Base-by-base conservation (phyloP, 2,113 vertebrate genomes). In the Eidolon helvum region DNA sequence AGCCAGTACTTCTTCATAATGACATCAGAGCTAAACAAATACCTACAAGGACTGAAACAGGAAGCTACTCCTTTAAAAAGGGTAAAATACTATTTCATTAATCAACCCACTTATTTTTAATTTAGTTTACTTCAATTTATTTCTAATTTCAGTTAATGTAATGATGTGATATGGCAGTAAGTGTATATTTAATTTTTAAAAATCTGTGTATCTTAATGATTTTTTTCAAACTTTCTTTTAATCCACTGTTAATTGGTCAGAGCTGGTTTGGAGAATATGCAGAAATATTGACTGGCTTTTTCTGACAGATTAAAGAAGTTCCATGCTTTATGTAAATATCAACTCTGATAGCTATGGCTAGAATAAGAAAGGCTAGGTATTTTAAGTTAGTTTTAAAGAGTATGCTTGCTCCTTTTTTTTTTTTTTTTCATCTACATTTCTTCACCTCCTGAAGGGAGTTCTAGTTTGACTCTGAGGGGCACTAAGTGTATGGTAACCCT, bases 401-500 rank as follows among this genome's bases (percentile, higher is more conserved):
- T 33, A 45, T 22, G 1, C 4, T 53, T 72, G 10, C 1, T 59
- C 1, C 4, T 48, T 48, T 48, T 48, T 50, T 4, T 28, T 0
- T 80, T 90, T 80, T 69, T 12, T 10, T 53, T 53, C 0, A 26
- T 40, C 35, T 75, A 21, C 19, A 15, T 85, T 80, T 91, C 11
- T 63, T 86, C 7, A 4, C 30, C 16, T 83, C 28, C 24, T 69
- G 4, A 65, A 57, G 18, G 22, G 50, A 87, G 3, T 15, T 59
- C 11, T 68, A 75, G 4, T 50, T 43, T 96, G 43, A 80, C 19
- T 71, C 63, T 65, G n/a, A 95, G 79, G 65, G 61, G 18, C 35
- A 83, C 2, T 85, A 0, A 45, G 28, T 87, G 43, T 45, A 40
- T 55, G 30, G 21, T 72, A n/a, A 18, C 16, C 16, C 38, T 63